Base-by-base conservation (phyloP, 1,140 invertebrate genomes). In the Zaprionus taronus region DNA sequence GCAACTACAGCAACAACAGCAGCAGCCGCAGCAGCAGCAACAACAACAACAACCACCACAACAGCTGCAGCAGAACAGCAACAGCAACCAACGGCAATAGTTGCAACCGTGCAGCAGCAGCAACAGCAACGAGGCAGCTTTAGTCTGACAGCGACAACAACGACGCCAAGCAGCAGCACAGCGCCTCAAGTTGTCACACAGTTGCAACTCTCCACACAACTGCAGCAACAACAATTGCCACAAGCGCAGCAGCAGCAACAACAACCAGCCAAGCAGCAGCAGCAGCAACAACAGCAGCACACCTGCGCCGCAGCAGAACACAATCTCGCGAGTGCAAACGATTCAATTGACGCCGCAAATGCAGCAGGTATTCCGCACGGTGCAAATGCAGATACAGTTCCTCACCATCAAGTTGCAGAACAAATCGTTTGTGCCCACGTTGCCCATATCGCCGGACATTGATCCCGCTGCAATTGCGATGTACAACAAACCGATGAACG, bases 291-390 rank as follows among this genome's bases (percentile, higher is more conserved):
- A 65, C 94, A 93, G 66, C 94, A 94, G 53, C n/a, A n/a, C n/a
- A n/a, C 69, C 64, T 38, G 72, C 61, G 41, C 53, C 72, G 7
- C 91, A 80, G 47, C 80, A 91, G 47, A 89, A 91, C 24, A 91
- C 91, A 7, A 80, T 94, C n/a, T 93, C 94, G 31, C 91, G 94
- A 6, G 94, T 95, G 34, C 94, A 94, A 82, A 94, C 94, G 2
- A 95, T 95, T 55, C 94, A 95, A 72, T 81, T 95, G 36, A 95
- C 95, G 2, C 94, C 94, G 0, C 94, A 95, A 66, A 95, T 95
- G 89, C 94, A 95, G 79, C 94, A 94, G 83, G 92, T 94, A 61
- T 93, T 95, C 44, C 94, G 95, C 85, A 94, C 93, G 44, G 94
- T 95, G 31, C 95, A 95, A 86, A 93, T 94, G 81, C 95, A 95